These are phyloP conservation scores for Tortricodes alternella DNA, from an alignment of 2,888 invertebrate genomes.

Conservation along the genomic window DNA sequence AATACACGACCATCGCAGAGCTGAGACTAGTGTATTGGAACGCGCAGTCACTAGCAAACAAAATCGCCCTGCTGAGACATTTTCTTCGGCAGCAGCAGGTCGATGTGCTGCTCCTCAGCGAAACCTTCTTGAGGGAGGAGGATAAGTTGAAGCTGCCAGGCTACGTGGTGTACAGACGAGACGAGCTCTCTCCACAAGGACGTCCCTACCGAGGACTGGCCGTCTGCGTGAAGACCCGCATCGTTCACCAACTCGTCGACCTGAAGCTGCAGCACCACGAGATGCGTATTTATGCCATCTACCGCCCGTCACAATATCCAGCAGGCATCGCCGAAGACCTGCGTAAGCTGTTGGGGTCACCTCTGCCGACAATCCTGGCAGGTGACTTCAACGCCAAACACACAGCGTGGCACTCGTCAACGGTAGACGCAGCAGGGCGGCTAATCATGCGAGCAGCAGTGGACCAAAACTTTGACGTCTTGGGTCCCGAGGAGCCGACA, in stretches of 20 bases:
- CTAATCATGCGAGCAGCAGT: background rate
- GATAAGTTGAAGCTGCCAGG: slow-evolving; percentile 1
- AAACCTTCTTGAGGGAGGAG: background rate
- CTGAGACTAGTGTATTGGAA: slow-evolving; percentile 2
- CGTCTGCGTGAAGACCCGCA: slow-evolving; percentile 10
- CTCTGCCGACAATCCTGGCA: slow-evolving; percentile 1
- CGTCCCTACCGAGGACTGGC: slow-evolving; percentile 20
- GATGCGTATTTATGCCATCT: slow-evolving; percentile 21
- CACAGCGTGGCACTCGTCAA: background rate
- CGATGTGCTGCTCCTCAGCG: background rate
- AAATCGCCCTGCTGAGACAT: background rate
- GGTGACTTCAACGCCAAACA: slow-evolving; percentile 3
- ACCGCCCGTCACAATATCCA: slow-evolving; percentile 17
- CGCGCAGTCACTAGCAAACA: background rate
- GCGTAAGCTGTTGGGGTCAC: too few species aligned
- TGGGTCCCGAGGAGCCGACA: background rate
- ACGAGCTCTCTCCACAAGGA: background rate
- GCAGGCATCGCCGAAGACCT: background rate
- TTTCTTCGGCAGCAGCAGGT: background rate
- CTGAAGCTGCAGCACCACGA: background rate
- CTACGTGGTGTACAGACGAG: background rate
- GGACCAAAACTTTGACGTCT: background rate
- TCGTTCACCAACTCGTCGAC: slow-evolving; percentile 27
- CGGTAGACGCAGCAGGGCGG: background rate
- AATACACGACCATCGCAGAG: background rate